A percentile compares a stretch with the other conserved stretches of the same genome.
Evolutionary conservation across 2,888 invertebrate genomes (phyloP).

Genomic region (Mimas tiliae): DNA sequence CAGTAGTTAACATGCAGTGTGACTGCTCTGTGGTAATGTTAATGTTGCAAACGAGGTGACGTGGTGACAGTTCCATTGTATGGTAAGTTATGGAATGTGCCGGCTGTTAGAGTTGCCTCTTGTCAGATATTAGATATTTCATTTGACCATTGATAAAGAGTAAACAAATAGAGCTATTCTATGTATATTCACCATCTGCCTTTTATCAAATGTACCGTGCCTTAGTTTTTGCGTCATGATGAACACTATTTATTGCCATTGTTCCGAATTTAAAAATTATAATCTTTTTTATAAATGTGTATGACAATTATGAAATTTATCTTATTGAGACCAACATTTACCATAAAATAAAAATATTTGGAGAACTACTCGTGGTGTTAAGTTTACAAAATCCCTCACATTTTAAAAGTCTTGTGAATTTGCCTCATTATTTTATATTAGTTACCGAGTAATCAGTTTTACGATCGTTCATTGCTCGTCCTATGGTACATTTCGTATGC

Average conservation of each 20-base stretch:
- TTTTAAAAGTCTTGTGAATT: conserved; percentile 3
- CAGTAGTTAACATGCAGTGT: conserved; percentile 64
- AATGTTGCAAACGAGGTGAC: conserved; percentile 25
- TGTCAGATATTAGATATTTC: background rate
- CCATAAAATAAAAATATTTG: too few relatives aligned
- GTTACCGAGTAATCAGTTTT: conserved; percentile 14
- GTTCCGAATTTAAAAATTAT: too few relatives aligned
- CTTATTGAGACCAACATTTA: too few relatives aligned
- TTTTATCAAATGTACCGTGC: too few relatives aligned
- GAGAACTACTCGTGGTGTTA: too few relatives aligned
- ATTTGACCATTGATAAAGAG: background rate
- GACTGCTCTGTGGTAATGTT: conserved; percentile 26
- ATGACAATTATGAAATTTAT: too few relatives aligned
- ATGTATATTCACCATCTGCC: too few relatives aligned
- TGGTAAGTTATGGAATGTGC: conserved; percentile 25
- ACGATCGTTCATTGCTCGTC: conserved; percentile 18
- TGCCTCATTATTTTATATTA: conserved; percentile 20
- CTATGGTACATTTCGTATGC: conserved; percentile 21
- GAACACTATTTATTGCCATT: too few relatives aligned
- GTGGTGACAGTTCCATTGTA: conserved; percentile 27
- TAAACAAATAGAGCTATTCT: too few relatives aligned
- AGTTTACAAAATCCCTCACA: background rate
- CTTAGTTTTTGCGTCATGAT: too few relatives aligned
- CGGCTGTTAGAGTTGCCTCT: background rate
- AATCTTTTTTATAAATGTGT: too few relatives aligned